A percentile compares a stretch with the other conserved stretches of the same genome.
These are phyloP conservation scores for Papilio polyxenes DNA, from an alignment of 1,140 invertebrate species.

Conservation along the genomic window DNA sequence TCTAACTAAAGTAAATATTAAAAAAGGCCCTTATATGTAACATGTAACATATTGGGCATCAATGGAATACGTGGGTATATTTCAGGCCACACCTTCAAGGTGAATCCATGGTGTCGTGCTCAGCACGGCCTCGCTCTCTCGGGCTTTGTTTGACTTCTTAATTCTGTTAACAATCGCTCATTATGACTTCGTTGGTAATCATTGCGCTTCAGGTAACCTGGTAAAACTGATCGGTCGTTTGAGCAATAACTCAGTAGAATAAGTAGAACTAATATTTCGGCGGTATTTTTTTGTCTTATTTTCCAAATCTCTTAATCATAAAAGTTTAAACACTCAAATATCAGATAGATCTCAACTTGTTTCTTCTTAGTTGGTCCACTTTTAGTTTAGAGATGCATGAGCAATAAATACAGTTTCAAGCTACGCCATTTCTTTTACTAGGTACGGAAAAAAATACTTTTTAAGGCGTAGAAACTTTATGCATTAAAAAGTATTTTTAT, in stretches of 20 bases:
- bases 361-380: no score
- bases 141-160: constrained; percentile 62
- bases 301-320: background rate
- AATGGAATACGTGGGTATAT: constrained; percentile 25
- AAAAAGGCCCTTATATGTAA: no score
- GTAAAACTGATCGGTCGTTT: constrained; percentile 9
- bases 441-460: no score
- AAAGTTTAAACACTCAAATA: background rate
- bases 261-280: background rate
- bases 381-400: no score
- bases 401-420: no score
- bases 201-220: constrained; percentile 42
- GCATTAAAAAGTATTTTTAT: no score
- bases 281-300: background rate
- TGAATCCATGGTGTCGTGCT: constrained; percentile 45
- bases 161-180: constrained; percentile 73
- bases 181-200: constrained; percentile 59
- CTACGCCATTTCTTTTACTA: no score
- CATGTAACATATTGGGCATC: background rate
- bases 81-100: constrained; percentile 41
- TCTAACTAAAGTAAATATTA: no score
- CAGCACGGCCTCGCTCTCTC: constrained; percentile 57
- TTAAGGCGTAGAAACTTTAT: no score
- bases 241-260: constrained; percentile 10
- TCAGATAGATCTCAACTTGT: background rate